These are phyloP conservation scores for Taxidea taxus DNA, from an alignment of 2,113 vertebrate genomes.

Conservation along the genomic window DNA sequence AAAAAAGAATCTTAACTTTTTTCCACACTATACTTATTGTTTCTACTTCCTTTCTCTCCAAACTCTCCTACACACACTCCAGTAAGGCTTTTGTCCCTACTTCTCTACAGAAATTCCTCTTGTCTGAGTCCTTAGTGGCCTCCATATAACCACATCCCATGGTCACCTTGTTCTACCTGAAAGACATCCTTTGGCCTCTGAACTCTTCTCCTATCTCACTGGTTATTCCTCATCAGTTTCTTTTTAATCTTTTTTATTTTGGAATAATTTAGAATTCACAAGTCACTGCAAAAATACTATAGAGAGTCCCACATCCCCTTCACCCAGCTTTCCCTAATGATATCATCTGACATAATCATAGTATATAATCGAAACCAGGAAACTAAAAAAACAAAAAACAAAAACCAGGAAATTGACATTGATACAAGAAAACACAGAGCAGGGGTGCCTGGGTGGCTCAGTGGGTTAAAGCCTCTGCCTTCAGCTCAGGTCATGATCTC, in stretches of 20 bases:
- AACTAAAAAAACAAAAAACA: neutral
- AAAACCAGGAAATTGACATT: neutral
- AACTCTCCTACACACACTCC: neutral
- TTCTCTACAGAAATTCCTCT: neutral
- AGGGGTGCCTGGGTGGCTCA: too few species aligned
- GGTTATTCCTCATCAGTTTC: neutral
- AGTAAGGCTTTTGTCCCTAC: neutral
- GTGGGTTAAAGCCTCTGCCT: too few species aligned
- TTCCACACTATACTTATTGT: neutral
- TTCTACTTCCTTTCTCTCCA: neutral
- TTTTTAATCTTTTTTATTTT: neutral
- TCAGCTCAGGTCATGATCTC: too few species aligned
- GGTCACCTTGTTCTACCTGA: neutral
- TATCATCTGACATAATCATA: neutral
- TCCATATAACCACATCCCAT: neutral
- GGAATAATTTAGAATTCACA: constrained; percentile 4
- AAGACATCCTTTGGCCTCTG: neutral
- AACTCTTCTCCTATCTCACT: neutral
- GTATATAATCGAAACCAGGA: neutral
- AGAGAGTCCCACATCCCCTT: neutral
- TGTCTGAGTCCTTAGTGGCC: neutral
- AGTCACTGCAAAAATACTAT: neutral
- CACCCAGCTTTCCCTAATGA: neutral
- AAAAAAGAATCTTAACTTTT: constrained; percentile 18
- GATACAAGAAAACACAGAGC: neutral